These are phyloP conservation scores for Watsonalla binaria DNA, from an alignment of 2,888 invertebrate species.

Conservation along the genomic window DNA sequence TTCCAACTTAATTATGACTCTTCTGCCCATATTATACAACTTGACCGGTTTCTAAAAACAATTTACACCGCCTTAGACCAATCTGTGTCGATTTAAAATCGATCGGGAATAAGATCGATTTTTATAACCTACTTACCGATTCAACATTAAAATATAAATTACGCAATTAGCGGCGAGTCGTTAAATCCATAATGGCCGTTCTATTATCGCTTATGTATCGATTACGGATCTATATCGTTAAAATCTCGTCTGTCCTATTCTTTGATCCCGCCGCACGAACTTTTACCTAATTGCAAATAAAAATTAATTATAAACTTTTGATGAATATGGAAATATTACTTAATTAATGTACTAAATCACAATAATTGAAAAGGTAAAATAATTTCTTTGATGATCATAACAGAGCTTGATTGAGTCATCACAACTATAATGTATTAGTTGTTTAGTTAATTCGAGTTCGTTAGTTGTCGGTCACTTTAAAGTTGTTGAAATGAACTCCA, in stretches of 20 bases:
- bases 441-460: slow-evolving; percentile 15
- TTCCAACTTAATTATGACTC: slow-evolving; percentile 1
- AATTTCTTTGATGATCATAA: slow-evolving; percentile 33
- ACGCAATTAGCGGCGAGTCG: not conserved
- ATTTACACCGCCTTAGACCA: slow-evolving; percentile 13
- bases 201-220: not conserved
- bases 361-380: slow-evolving; percentile 41
- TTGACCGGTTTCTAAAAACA: slow-evolving; percentile 5
- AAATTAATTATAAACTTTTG: slow-evolving; percentile 23
- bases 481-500: not conserved
- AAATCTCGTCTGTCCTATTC: slow-evolving; percentile 8
- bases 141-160: slow-evolving; percentile 1
- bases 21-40: slow-evolving; percentile 1
- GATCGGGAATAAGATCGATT: slow-evolving; percentile 15
- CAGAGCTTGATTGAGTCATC: slow-evolving; percentile 54
- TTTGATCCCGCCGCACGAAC: slow-evolving; percentile 45
- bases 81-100: slow-evolving; percentile 19
- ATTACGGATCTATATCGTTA: not conserved
- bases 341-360: slow-evolving; percentile 45
- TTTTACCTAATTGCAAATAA: slow-evolving; percentile 53
- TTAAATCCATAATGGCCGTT: slow-evolving; percentile 1
- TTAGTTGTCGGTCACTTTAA: slow-evolving; percentile 3
- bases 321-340: slow-evolving; percentile 47
- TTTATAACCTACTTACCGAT: slow-evolving; percentile 17
- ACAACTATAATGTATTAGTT: slow-evolving; percentile 17